Base-by-base conservation (phyloP, 1,140 invertebrate genomes). In the Drosophila sucinea region DNA sequence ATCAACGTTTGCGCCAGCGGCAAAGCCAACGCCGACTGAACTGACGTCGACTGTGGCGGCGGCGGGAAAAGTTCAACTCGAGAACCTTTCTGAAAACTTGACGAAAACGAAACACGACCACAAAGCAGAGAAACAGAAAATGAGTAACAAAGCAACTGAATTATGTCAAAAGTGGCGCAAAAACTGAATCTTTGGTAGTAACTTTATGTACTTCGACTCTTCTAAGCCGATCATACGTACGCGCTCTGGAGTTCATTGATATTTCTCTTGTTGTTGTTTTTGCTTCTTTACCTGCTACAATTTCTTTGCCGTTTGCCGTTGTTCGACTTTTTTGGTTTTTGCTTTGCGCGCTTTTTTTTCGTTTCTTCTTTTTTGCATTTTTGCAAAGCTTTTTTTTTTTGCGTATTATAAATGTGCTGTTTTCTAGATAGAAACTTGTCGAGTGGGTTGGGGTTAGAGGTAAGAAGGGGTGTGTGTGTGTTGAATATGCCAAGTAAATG, bases 101-200 rank as follows among this genome's bases (percentile, higher is more conserved):
- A 84, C 81, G 81, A 84, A 80, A 63, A 61, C 81, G 77, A 81
- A 85, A 73, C 81, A 32, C 27, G 51, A 56, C 44, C 64, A 70
- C 79, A 81, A 80, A 70, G 70, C 69, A 71, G 44, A 69, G 41
- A 60, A 35, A 30, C 67, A 70, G 67, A 57, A 77, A 68, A 67
- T 60, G 65, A 80, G 70, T 65, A 67, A 47, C 25, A 70, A 57
- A 60, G 51, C 65, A 72, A 77, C 41, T 67, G 64, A 85, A 85
- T 71, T 81, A 81, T 85, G 81, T 84, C 78, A 81, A 85, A 85
- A 86, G 78, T 86, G 82, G 82, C 82, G 71, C 78, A 86, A 81
- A 84, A 77, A 51, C 65, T 25, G 56, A 75, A 62, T 76, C 67
- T 69, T 84, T 70, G 81, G 70, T 78, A 81, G 64, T 69, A 81